Conservation (phyloP, 2,888 invertebrate species). For the Cataglyphis cursor region DNA sequence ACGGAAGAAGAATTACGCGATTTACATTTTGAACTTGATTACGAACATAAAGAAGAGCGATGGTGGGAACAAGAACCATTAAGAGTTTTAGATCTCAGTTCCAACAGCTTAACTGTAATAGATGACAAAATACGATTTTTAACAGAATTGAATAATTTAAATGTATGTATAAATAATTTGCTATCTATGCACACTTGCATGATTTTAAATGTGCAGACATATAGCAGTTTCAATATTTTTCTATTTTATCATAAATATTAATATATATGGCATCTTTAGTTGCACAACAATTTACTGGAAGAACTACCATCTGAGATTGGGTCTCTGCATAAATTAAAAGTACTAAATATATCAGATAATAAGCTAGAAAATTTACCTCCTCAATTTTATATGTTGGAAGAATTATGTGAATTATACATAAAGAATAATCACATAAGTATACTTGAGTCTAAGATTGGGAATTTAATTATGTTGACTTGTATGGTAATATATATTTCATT, state of each 20-base stretch:
- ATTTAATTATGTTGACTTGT: slow-evolving; percentile 92
- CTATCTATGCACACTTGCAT: neutral
- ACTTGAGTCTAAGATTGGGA: slow-evolving; percentile 92
- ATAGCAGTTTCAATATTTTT: neutral
- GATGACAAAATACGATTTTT: slow-evolving; percentile 90
- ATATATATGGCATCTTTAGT: slow-evolving; percentile 89
- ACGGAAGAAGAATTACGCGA: slow-evolving; percentile 88
- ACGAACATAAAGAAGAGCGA: slow-evolving; percentile 89
- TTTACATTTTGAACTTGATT: slow-evolving; percentile 88
- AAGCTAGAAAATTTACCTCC: slow-evolving; percentile 89
- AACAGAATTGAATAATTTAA: slow-evolving; percentile 90
- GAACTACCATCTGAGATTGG: slow-evolving; percentile 92
- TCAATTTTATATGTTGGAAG: slow-evolving; percentile 91
- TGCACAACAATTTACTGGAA: slow-evolving; percentile 94
- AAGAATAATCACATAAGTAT: slow-evolving; percentile 91
- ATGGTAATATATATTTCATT: slow-evolving; percentile 88
- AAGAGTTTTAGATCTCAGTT: slow-evolving; percentile 92
- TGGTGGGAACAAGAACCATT: slow-evolving; percentile 96
- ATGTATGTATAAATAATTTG: slow-evolving; percentile 87
- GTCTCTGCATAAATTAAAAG: slow-evolving; percentile 90
- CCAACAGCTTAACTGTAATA: slow-evolving; percentile 90
- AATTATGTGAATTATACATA: slow-evolving; percentile 91
- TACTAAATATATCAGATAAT: slow-evolving; percentile 91
- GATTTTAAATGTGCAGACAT: neutral
- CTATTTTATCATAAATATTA: slow-evolving; percentile 33